Evolutionary conservation across 2,888 invertebrate genomes (phyloP).

Genomic region (Polydrusus tereticollis): DNA sequence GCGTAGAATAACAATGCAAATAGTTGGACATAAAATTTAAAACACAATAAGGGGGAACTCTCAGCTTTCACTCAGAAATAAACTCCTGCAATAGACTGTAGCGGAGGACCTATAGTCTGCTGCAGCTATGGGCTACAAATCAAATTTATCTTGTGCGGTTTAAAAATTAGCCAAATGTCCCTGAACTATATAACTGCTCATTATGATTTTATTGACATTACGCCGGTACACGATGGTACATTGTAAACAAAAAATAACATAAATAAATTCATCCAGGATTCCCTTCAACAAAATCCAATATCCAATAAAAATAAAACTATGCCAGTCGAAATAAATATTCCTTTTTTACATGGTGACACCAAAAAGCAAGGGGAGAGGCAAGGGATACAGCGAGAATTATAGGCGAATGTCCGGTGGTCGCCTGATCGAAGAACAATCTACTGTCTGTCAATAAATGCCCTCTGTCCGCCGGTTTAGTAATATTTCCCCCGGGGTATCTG

Average conservation of each 20-base stretch:
- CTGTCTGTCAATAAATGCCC: conserved; percentile 67
- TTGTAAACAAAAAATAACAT: background rate
- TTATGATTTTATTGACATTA: too few species aligned
- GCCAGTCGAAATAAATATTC: conserved; percentile 64
- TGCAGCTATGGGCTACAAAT: too few species aligned
- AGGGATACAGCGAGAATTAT: conserved; percentile 64
- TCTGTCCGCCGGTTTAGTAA: conserved; percentile 63
- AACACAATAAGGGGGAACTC: too few species aligned
- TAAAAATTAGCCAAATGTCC: too few species aligned
- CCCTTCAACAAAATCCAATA: conserved; percentile 58
- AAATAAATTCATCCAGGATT: background rate
- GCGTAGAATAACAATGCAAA: too few species aligned
- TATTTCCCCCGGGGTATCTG: conserved; percentile 65
- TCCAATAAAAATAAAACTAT: conserved; percentile 65
- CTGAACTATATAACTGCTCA: too few species aligned
- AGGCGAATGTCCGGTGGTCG: conserved; percentile 65
- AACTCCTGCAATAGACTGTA: too few species aligned
- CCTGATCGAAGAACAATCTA: conserved; percentile 66
- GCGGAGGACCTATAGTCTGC: too few species aligned
- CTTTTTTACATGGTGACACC: conserved; percentile 30
- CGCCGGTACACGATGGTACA: too few species aligned
- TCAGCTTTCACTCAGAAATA: too few species aligned
- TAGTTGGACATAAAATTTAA: too few species aligned
- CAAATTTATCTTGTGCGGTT: too few species aligned
- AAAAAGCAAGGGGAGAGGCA: conserved; percentile 44